Evolutionary conservation across 2,113 vertebrate genomes (phyloP).

Genomic region (Myodes glareolus): DNA sequence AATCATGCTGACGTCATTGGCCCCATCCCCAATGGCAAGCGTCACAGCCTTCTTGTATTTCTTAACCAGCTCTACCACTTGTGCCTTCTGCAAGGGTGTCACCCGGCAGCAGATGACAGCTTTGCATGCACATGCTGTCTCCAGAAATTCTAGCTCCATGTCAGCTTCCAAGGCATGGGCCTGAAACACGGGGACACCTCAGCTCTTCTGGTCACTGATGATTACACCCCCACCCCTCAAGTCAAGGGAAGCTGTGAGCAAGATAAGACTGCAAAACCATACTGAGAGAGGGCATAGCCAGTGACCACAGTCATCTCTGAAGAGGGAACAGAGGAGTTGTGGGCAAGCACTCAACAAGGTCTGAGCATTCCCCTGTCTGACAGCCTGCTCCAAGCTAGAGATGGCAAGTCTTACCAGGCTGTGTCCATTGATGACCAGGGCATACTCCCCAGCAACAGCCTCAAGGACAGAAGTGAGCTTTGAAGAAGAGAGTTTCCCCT

Average conservation of each 20-base stretch:
- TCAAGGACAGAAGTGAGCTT: conserved; percentile 89
- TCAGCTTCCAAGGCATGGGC: conserved; percentile 95
- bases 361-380: no score
- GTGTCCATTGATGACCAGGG: conserved; percentile 94
- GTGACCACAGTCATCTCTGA: not conserved
- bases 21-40: conserved; percentile 94
- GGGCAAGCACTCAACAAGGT: not conserved
- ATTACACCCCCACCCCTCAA: not conserved
- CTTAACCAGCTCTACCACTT: conserved; percentile 97
- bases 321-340: not conserved
- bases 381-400: not conserved
- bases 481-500: conserved; percentile 81
- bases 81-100: conserved; percentile 96
- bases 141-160: conserved; percentile 96
- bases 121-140: conserved; percentile 93
- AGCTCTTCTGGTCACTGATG: not conserved
- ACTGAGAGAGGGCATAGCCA: not conserved
- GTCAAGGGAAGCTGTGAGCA: not conserved
- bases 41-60: conserved; percentile 96
- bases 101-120: conserved; percentile 97
- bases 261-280: rapidly evolving
- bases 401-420: conserved; percentile 90
- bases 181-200: conserved; percentile 75
- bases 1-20: conserved; percentile 98
- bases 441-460: conserved; percentile 93